A percentile compares a stretch with the other conserved stretches of the same genome.
These are phyloP conservation scores for Leptoclinus maculatus DNA, from an alignment of 2,797 vertebrate genomes.

Conservation along the genomic window DNA sequence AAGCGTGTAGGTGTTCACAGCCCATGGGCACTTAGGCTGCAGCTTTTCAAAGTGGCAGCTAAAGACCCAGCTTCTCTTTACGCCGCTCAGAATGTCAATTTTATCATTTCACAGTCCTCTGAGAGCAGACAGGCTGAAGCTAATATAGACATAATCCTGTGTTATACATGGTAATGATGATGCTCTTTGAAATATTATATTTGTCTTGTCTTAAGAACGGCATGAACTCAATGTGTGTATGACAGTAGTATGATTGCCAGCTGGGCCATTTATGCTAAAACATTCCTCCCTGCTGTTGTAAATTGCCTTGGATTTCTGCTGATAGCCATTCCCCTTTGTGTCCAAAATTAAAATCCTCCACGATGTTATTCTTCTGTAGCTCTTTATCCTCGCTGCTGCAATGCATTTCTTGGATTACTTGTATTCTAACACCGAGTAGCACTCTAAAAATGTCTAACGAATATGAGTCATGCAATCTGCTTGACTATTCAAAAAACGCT, in stretches of 20 bases:
- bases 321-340: conserved; percentile 54
- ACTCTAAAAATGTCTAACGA: conserved; percentile 65
- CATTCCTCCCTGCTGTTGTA: conserved; percentile 37
- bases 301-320: conserved; percentile 62
- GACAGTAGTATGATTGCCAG: conserved; percentile 43
- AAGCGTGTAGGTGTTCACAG: conserved; percentile 20
- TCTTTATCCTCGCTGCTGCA: conserved; percentile 41
- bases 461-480: conserved; percentile 63
- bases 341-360: conserved; percentile 45
- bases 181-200: background rate
- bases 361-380: conserved; percentile 56
- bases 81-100: conserved; percentile 5
- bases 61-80: conserved; percentile 2
- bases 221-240: background rate
- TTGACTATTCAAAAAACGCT: conserved; percentile 64
- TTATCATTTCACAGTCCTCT: conserved; percentile 5
- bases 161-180: background rate
- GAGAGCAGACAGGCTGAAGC: background rate
- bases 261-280: conserved; percentile 51
- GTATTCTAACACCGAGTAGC: conserved; percentile 46
- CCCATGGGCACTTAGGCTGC: background rate
- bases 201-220: background rate
- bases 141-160: background rate
- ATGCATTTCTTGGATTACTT: conserved; percentile 68
- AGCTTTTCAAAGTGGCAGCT: conserved; percentile 15